phyloP scores from a whole-genome alignment of 2,113 vertebrate genomes.

The Bagarius yarrelli region DNA sequence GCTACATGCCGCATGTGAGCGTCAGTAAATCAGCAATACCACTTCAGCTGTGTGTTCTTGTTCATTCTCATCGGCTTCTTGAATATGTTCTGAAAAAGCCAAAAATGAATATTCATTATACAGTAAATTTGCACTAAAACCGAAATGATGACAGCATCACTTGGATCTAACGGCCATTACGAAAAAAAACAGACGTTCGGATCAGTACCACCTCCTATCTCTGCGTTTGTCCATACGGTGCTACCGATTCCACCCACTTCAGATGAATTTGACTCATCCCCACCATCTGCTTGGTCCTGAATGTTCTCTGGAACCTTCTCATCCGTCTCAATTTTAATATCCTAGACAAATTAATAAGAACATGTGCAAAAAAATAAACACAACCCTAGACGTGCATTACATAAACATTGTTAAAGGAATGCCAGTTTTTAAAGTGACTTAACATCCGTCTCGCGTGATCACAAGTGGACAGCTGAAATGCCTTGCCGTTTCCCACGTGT shows the following conservation, averaged over 20 bases:
- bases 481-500: not conserved
- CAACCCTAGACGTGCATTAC: not conserved
- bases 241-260: constrained; percentile 24
- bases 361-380: not conserved
- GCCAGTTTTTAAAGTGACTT: not conserved
- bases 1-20: not conserved
- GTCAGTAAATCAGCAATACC: constrained; percentile 10
- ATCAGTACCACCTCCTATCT: constrained; percentile 19
- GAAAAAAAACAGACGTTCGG: not conserved
- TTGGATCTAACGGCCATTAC: not conserved
- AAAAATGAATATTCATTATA: not conserved
- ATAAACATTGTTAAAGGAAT: not conserved
- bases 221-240: constrained; percentile 8
- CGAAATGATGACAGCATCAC: not conserved
- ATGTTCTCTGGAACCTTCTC: constrained; percentile 43
- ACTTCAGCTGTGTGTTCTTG: constrained; percentile 9
- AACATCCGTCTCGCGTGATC: not conserved
- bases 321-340: constrained; percentile 22
- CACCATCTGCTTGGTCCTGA: constrained; percentile 32
- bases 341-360: constrained; percentile 4
- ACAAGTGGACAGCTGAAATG: not conserved
- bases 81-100: constrained; percentile 46
- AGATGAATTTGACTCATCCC: constrained; percentile 27
- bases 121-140: not conserved
- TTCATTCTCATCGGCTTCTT: constrained; percentile 28